Evolutionary conservation across 2,888 invertebrate genomes (phyloP), one percentile per base, ranked within the genome.

Genomic region (Leptura quadrifasciata): DNA sequence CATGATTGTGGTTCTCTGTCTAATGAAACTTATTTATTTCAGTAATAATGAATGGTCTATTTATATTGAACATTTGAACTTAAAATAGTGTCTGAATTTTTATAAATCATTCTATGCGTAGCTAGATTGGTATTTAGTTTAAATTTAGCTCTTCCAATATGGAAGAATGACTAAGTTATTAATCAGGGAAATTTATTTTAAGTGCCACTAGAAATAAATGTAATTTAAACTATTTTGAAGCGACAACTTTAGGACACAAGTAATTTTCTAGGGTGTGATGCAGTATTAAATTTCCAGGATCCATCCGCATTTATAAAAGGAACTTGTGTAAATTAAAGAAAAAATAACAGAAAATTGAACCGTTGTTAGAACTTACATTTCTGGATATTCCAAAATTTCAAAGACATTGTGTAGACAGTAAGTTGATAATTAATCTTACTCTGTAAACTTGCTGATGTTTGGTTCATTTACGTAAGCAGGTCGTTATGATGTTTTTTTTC

Each of bases 151-250:
- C 6, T 31, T 15, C 61, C 27, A 2, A 61, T 61, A 61, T 61
- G 61, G n/a, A 35, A 31, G 61, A 61, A 31, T 61, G 61, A 31
- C n/a, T 61, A 61, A 31, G 4, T 17, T n/a, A 61, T 61, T 61
- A 61, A 61, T 61, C 61, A 61, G 35, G 61, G 12, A 31, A 31
- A 4, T 61, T 61, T 61, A 61, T 61, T 61, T 61, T 35, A 15
- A 35, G 24, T 31, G 61, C 24, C 61, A 35, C 61, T 61, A 61
- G 35, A 61, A 61, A 61, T 61, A 61, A 61, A 61, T 31, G 35
- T 31, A 61, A 31, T 61, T 61, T 15, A 31, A 10, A n/a, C 61
- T 61, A 35, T 61, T 61, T 61, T 31, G 35, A 61, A n/a, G 61
- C 17, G 9, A 9, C n/a, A 61, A n/a, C 35, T 58, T 24, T 21